phyloP scores from a whole-genome alignment of 2,113 vertebrate genomes.

The Seriola rivoliana region DNA sequence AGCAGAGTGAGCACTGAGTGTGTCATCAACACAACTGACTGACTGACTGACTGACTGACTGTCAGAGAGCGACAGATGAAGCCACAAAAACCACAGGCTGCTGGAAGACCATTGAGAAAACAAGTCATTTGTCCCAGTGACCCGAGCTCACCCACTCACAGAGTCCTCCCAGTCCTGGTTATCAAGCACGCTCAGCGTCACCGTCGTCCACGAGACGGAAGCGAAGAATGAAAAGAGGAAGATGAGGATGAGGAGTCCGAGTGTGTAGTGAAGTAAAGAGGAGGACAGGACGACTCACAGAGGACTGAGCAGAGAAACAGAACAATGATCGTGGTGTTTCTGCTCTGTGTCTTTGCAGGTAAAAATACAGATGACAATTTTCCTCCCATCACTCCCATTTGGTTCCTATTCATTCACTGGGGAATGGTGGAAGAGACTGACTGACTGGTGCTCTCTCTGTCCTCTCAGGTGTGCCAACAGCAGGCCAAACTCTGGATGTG shows the following conservation, averaged over 20 bases:
- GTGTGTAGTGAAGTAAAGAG: slow-evolving; percentile 34
- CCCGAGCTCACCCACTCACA: slow-evolving; percentile 58
- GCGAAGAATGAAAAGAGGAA: not conserved
- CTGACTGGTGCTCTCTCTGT: not conserved
- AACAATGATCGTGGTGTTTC: slow-evolving; percentile 31
- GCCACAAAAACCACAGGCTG: slow-evolving; percentile 60
- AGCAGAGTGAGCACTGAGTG: slow-evolving; percentile 2
- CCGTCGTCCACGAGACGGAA: slow-evolving; percentile 42
- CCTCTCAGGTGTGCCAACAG: slow-evolving; percentile 37
- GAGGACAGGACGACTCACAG: slow-evolving; percentile 10
- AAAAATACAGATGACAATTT: not conserved
- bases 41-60: slow-evolving; percentile 62
- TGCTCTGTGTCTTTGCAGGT: slow-evolving; percentile 62
- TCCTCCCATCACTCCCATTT: accelerated
- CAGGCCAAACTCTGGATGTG: slow-evolving; percentile 77
- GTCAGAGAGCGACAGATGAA: slow-evolving; percentile 67
- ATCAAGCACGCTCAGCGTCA: slow-evolving; percentile 57
- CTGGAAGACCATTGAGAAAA: slow-evolving; percentile 59
- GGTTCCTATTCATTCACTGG: not conserved
- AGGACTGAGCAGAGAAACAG: slow-evolving; percentile 56
- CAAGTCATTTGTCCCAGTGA: slow-evolving; percentile 28
- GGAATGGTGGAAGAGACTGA: not conserved
- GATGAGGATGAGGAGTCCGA: slow-evolving; percentile 41
- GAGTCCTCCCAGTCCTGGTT: slow-evolving; percentile 42
- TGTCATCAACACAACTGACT: slow-evolving; percentile 51